phyloP scores from a whole-genome alignment of 1,140 invertebrate species.

The Sitodiplosis mosellana region DNA sequence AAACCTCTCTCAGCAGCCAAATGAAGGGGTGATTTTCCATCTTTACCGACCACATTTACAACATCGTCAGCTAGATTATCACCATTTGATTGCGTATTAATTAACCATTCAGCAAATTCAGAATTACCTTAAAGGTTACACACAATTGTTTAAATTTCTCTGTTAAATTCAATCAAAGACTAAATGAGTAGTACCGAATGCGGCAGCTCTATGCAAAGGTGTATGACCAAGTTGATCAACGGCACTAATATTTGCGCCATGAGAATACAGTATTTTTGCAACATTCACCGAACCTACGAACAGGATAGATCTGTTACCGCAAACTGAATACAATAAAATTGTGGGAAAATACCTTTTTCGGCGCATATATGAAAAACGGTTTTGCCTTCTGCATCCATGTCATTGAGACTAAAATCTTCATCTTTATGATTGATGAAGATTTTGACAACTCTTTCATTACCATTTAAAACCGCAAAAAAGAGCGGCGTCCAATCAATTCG shows the following conservation, averaged over 20 bases:
- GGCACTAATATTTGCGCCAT: slow-evolving; percentile 7
- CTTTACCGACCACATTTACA: slow-evolving; percentile 5
- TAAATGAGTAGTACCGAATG: background rate
- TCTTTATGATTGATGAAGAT: background rate
- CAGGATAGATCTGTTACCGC: background rate
- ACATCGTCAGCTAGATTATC: background rate
- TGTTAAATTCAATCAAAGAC: background rate
- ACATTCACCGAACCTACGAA: background rate
- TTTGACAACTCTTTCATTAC: background rate
- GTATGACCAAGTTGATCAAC: slow-evolving; percentile 3
- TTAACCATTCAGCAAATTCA: background rate
- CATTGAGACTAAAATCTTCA: background rate
- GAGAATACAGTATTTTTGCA: background rate
- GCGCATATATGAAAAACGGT: background rate
- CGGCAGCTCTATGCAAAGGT: slow-evolving; percentile 6
- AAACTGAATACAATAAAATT: background rate
- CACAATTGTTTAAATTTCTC: background rate
- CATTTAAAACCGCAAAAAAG: background rate
- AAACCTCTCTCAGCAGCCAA: slow-evolving; percentile 7
- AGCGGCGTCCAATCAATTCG: slow-evolving; percentile 1
- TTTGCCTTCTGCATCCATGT: background rate
- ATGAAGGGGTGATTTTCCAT: slow-evolving; percentile 9
- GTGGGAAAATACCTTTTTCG: background rate
- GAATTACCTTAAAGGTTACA: background rate
- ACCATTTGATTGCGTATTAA: background rate